phyloP scores from a whole-genome alignment of 2,797 vertebrate species.

The Coranthus polyacanthus region DNA sequence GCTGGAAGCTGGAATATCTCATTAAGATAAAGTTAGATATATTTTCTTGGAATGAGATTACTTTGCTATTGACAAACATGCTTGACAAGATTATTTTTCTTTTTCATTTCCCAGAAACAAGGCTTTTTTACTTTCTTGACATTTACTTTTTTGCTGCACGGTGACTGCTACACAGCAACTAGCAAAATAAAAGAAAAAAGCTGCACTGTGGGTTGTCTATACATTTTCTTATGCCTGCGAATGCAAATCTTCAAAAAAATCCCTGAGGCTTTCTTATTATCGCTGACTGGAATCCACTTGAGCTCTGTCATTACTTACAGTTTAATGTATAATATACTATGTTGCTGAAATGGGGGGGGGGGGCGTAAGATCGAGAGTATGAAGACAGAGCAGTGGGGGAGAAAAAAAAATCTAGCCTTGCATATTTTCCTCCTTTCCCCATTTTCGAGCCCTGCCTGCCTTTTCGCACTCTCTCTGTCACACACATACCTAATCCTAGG shows the following conservation, averaged over 20 bases:
- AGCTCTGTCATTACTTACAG: conserved; percentile 75
- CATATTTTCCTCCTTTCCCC: conserved; percentile 54
- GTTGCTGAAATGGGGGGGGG: conserved; percentile 30
- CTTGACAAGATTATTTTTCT: no score
- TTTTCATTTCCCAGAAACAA: no score
- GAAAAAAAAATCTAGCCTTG: conserved; percentile 49
- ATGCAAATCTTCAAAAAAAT: conserved; percentile 57
- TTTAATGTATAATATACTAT: conserved; percentile 69
- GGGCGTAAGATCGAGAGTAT: conserved; percentile 22
- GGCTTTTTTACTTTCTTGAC: no score
- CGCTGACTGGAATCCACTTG: conserved; percentile 70
- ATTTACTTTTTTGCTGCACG: neutral
- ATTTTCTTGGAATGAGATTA: no score
- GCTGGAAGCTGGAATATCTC: no score
- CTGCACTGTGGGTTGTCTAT: conserved; percentile 42
- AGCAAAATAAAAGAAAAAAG: conserved; percentile 9
- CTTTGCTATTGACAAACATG: no score
- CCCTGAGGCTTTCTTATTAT: conserved; percentile 68
- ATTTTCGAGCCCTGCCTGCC: conserved; percentile 57
- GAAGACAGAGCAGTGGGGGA: conserved; percentile 15
- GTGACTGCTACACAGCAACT: conserved; percentile 18
- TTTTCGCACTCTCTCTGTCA: conserved; percentile 55
- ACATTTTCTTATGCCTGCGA: conserved; percentile 50
- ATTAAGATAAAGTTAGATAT: no score
- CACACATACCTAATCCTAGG: conserved; percentile 69